phyloP scores from a whole-genome alignment of 2,888 invertebrate species.

The Schrankia costaestrigalis region DNA sequence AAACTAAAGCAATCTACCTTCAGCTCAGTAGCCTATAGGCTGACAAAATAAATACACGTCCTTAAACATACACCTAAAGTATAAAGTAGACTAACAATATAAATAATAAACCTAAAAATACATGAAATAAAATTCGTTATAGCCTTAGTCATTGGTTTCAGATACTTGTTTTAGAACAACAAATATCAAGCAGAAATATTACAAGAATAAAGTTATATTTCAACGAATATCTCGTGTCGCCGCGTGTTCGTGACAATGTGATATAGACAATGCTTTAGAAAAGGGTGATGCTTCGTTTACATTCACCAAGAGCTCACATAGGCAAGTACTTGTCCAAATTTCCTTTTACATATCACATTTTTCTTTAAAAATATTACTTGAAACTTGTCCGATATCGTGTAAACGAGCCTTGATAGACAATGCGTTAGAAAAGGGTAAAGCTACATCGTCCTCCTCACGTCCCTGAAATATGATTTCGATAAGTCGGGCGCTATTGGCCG shows the following conservation, averaged over 20 bases:
- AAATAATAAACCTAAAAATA: not conserved
- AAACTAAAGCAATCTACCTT: no score
- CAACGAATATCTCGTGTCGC: constrained; percentile 73
- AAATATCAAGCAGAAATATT: constrained; percentile 59
- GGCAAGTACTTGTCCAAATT: constrained; percentile 25
- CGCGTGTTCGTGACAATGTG: constrained; percentile 76
- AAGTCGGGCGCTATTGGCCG: constrained; percentile 74
- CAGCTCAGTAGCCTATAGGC: no score
- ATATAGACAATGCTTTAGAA: constrained; percentile 76
- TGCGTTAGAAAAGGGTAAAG: constrained; percentile 69
- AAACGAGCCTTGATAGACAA: constrained; percentile 62
- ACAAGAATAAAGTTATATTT: constrained; percentile 72
- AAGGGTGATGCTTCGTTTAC: constrained; percentile 67
- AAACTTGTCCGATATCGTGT: constrained; percentile 20
- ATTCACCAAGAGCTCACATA: constrained; percentile 22
- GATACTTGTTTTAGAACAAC: constrained; percentile 26
- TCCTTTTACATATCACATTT: constrained; percentile 10
- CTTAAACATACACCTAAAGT: no score
- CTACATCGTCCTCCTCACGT: constrained; percentile 72
- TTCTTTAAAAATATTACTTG: constrained; percentile 9
- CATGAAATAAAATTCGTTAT: no score
- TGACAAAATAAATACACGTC: no score
- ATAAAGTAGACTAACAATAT: constrained; percentile 34
- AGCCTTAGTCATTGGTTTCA: constrained; percentile 14
- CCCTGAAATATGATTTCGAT: constrained; percentile 79